Evolutionary conservation across 1,140 invertebrate species (phyloP), one percentile per base, ranked within the genome.

Genomic region (Apis florea): DNA sequence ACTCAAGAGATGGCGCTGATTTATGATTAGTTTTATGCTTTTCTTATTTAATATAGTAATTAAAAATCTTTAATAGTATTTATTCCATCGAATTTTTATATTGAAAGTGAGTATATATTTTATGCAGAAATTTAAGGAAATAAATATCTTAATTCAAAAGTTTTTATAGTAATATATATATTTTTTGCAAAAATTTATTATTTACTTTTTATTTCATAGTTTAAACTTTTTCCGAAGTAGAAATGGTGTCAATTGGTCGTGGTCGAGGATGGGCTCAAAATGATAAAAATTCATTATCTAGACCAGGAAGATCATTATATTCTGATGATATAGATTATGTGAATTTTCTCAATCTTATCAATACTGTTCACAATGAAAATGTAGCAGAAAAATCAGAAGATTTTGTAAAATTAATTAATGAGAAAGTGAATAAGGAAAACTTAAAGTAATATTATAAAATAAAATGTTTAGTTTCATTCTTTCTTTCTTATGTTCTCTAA

Each of bases 251-350:
- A 15, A 31, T 69, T 31, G 64, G 79, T 40, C 69, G 69, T 49
- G 85, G 83, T 61, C 85, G 83, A 21, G 85, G 85, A 56, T 86
- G 85, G 79, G 51, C 21, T n/a, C 40, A 58, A 6, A 58, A 66
- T 19, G 51, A 63, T 17, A 31, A 74, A 0, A 40, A 54, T 12
- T 1, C 15, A 2, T 54, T 83, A 21, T 66, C 72, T 24, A 85
- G 47, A 26, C 85, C 85, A 10, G 74, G 85, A 58, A 19, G 2
- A 8, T 0, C 8, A 1, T 19, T 26, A 24, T n/a, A 13, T 49
- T 8, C 21, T 12, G 66, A 75, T 31, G 24, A 59, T 24, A 17
- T 13, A 5, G 24, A 31, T 49, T 49, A 21, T 49, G 9, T 4
- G 0, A n/a, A 58, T 51, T 24, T 80, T 54, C 2, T 74, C 58